A percentile compares a stretch with the other conserved stretches of the same genome.
These are phyloP conservation scores for Colinus virginianus DNA, from an alignment of 2,113 vertebrate species.

Conservation along the genomic window DNA sequence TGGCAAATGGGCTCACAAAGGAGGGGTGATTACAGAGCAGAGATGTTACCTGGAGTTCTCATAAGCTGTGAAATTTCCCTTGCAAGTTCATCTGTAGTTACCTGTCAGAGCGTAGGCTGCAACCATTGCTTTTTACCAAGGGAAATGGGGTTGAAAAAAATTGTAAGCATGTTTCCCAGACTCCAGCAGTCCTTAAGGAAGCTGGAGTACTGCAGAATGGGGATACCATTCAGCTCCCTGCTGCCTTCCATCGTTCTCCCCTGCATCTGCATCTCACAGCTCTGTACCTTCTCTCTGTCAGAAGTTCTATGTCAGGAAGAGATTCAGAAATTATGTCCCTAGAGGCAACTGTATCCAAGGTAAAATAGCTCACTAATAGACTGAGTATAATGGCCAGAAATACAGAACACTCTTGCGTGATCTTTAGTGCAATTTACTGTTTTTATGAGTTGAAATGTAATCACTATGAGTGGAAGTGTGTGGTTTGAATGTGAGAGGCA, in stretches of 20 bases:
- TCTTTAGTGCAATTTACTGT: not conserved
- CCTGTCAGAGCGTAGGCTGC: not conserved
- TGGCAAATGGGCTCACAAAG: not conserved
- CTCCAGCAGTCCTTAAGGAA: not conserved
- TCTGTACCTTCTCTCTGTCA: not conserved
- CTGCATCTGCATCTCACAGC: not conserved
- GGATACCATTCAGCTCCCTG: not conserved
- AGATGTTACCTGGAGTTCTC: rapidly evolving
- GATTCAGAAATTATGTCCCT: not conserved
- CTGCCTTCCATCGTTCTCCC: not conserved
- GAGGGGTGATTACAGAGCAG: not conserved
- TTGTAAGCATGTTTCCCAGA: rapidly evolving
- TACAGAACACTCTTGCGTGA: not conserved
- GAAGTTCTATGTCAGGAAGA: not conserved
- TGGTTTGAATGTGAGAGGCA: not conserved
- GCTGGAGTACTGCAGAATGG: not conserved
- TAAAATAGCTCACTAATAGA: not conserved
- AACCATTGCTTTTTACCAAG: rapidly evolving
- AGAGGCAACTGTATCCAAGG: not conserved
- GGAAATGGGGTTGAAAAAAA: not conserved
- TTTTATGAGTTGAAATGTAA: not conserved
- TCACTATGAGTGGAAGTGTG: not conserved
- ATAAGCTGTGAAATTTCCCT: not conserved
- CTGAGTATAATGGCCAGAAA: not conserved
- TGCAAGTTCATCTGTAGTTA: not conserved